Base-by-base conservation (phyloP, 2,888 invertebrate genomes). In the Orthonevra nobilis region DNA sequence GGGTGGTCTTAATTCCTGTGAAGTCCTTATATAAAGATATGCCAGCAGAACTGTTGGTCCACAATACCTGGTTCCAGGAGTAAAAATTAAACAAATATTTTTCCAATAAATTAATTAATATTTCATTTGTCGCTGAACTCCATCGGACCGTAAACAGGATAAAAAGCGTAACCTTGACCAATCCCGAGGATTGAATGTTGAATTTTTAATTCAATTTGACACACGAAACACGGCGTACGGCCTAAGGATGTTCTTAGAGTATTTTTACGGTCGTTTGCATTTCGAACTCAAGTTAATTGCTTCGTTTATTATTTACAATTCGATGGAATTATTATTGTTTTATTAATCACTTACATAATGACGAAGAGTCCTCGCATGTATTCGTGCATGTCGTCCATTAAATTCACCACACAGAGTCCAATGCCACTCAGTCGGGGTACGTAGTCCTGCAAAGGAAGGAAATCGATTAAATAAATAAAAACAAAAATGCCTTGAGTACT, bases 311-410 rank as follows among this genome's bases (percentile, higher is more conserved):
- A 46, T 40, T 64, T 36, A 66, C 34, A 3, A n/a, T n/a, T 23
- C 14, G 10, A 46, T 36, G 14, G 15, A 52, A 42, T 60, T 17
- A 42, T 60, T 17, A 50, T 50, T 60, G 32, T 12, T 23, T 60
- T 23, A 26, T 60, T 54, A 56, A 64, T 84, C 54, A 91, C 92
- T 92, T 86, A 92, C 92, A 92, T 92, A 23, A 91, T 88, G 17
- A 93, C 87, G 83, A 93, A 93, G 14, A 92, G 89, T 28, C 92
- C 91, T 77, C 92, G 88, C 85, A 92, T 91, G 83, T 93, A 93
- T 83, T 92, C 92, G 81, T 92, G 92, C 90, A 93, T 92, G 83
- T 93, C 91, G 83, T 92, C 92, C 66, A 90, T 90, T 74, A 93
- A 87, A 85, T 93, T 93, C n/a, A 91, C 90, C 3, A 91, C 89